Evolutionary conservation across 1,140 invertebrate species (phyloP), one percentile per base, ranked within the genome.

Genomic region (Eulimnadia texana): DNA sequence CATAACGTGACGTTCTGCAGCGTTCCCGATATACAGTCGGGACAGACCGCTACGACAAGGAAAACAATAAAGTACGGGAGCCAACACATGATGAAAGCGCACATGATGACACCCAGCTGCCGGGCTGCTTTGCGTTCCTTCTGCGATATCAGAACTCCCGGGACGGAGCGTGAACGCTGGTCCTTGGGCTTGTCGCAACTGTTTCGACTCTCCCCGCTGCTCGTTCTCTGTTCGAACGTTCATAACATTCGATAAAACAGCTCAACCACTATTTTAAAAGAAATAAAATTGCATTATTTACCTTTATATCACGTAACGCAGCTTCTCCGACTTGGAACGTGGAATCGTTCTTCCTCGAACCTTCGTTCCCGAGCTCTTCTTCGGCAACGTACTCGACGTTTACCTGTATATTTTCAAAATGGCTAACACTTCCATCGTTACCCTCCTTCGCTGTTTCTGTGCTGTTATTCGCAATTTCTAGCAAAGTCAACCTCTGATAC

Each of bases 91-190:
- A 80, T 76, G 69, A 83, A 83, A 0, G 80, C 82, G 6, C 80
- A 80, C 70, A 83, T 79, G 61, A 83, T 83, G 10, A 83, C 80
- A 1, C 80, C 81, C 16, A 83, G 72, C 66, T 82, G 82, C 50
- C 79, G 71, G 1, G 81, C 82, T 6, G 81, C 81, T 69, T 83
- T 79, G 64, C 80, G 80, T 63, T 82, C 80, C 63, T 80, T 80
- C 23, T 71, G 71, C 20, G 53, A 54, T 3, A 54, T 54, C 20
- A 80, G 66, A 63, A 22, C 50, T 10, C n/a, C 10, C 11, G 23
- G 0, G 16, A 20, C 25, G 16, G 50, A 20, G 11, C 13, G 49
- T 22, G 53, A 20, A 55, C 1, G 19, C 51, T 29, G 24, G 22
- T 19, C 29, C 50, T 54, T 54, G 50, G 22, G 23, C 50, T 27